Base-by-base conservation (phyloP, 1,140 invertebrate species). In the Aphaenogaster rudis region DNA sequence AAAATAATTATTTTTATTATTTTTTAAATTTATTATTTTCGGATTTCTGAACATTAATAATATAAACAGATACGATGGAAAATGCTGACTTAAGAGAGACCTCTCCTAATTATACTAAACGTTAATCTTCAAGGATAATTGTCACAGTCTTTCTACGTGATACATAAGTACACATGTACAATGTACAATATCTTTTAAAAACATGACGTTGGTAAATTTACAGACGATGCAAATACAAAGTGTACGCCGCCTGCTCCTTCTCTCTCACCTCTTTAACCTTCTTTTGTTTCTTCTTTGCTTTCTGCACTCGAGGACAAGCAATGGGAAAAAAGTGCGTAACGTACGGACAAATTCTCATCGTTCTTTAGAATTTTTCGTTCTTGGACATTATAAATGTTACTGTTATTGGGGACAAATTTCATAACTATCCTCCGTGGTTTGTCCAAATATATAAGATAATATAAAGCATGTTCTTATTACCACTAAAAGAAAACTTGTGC, bases 181-280 rank as follows among this genome's bases (percentile, higher is more conserved):
- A 33, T 36, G 50, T 33, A 67, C 71, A 50, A 82, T 45, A n/a
- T 57, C 8, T 45, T 67, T 42, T 57, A 69, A 28, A 21, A 67
- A 21, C 48, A 28, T 82, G 52, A 81, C 87, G 87, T 42, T 69
- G 66, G 48, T 69, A 82, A 88, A 88, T 86, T 88, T 88, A 88
- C 85, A 76, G 71, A 74, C 76, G 59, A 88, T 81, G 61, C 59
- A 80, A 86, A 88, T 86, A 57, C 67, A 77, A 80, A 61, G 67
- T 59, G 59, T 0, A 17, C 52, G 48, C 28, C 72, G 54, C 28
- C 28, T 28, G 28, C 28, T 28, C 28, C 28, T 28, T 28, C 28
- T 28, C 28, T 28, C 28, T 28, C 28, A 28, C 76, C 80, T 86
- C 74, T 74, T 79, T 7, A 39, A 28, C 13, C 7, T 21, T 67